A percentile compares a stretch with the other conserved stretches of the same genome.
These are phyloP conservation scores for Pseudolaguvia tuberculata DNA, from an alignment of 2,113 vertebrate genomes.

Conservation along the genomic window DNA sequence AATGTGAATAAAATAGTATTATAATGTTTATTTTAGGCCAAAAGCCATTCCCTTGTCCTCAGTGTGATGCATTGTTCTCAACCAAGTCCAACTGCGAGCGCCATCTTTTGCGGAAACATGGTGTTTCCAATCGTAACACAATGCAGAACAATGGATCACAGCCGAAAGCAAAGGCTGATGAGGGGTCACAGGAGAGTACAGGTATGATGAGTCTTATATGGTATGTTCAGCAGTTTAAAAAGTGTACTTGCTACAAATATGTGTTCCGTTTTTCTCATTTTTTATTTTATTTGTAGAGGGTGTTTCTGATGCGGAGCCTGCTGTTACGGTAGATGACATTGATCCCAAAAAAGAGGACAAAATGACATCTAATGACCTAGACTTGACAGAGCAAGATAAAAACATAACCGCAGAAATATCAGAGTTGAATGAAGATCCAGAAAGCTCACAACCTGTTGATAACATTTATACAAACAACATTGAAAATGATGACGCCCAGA, in stretches of 20 bases:
- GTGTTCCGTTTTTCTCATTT: neutral
- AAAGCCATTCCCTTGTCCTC: slow-evolving; percentile 81
- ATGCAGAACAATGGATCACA: slow-evolving; percentile 72
- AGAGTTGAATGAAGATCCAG: slow-evolving; percentile 20
- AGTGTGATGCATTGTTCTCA: slow-evolving; percentile 80
- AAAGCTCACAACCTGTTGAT: slow-evolving; percentile 13
- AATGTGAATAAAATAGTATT: neutral
- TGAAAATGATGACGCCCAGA: slow-evolving; percentile 71
- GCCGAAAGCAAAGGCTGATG: slow-evolving; percentile 66
- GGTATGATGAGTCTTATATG: slow-evolving; percentile 46
- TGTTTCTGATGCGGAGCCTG: slow-evolving; percentile 75
- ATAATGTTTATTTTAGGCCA: slow-evolving; percentile 62
- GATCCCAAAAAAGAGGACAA: slow-evolving; percentile 55
- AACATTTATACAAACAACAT: slow-evolving; percentile 22
- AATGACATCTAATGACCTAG: slow-evolving; percentile 19
- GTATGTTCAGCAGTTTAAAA: too few relatives aligned
- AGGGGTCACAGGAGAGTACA: slow-evolving; percentile 70
- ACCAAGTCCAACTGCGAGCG: slow-evolving; percentile 87
- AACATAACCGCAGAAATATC: slow-evolving; percentile 48
- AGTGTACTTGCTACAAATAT: neutral
- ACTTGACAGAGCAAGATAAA: slow-evolving; percentile 34
- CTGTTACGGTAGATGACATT: slow-evolving; percentile 58
- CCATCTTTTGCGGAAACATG: slow-evolving; percentile 82
- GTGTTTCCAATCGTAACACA: slow-evolving; percentile 67
- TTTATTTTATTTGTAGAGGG: slow-evolving; percentile 68